phyloP scores from a whole-genome alignment of 2,113 vertebrate species.

The Copsychus sechellarum region DNA sequence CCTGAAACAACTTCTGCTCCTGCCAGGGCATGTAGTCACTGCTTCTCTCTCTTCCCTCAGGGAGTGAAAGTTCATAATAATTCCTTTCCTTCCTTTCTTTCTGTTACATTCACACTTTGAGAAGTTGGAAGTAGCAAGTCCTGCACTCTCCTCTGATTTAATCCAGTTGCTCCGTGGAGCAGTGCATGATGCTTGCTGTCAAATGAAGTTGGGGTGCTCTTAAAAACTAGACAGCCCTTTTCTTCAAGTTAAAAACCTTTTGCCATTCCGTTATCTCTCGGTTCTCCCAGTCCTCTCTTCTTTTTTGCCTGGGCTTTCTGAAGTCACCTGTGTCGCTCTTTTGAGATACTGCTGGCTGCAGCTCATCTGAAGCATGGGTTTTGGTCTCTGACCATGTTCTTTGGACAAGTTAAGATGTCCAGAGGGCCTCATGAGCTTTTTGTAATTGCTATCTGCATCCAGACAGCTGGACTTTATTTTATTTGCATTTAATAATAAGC shows the following conservation, averaged over 20 bases:
- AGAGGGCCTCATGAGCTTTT: slow-evolving; percentile 66
- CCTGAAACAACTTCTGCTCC: not conserved
- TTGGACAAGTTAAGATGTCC: slow-evolving; percentile 63
- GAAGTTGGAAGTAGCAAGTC: not conserved
- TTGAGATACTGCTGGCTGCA: slow-evolving; percentile 32
- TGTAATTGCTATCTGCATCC: slow-evolving; percentile 73
- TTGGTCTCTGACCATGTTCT: slow-evolving; percentile 46
- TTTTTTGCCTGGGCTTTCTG: not conserved
- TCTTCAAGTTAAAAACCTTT: not conserved
- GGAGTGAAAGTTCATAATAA: not conserved
- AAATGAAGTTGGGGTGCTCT: not conserved
- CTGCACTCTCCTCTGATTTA: not conserved
- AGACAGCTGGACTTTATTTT: slow-evolving; percentile 71
- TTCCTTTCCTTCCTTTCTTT: not conserved
- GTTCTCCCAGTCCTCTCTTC: not conserved
- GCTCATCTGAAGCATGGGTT: slow-evolving; percentile 11
- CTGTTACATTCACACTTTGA: not conserved
- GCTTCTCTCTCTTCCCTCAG: not conserved
- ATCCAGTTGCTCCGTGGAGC: not conserved
- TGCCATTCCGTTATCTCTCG: not conserved
- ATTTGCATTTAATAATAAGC: slow-evolving; percentile 78
- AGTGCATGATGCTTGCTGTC: not conserved
- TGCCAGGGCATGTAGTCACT: not conserved
- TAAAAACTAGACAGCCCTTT: not conserved
- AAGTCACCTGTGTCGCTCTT: slow-evolving; percentile 15